Base-by-base conservation (phyloP, 2,797 vertebrate species). In the Pseudomugil gertrudae region DNA sequence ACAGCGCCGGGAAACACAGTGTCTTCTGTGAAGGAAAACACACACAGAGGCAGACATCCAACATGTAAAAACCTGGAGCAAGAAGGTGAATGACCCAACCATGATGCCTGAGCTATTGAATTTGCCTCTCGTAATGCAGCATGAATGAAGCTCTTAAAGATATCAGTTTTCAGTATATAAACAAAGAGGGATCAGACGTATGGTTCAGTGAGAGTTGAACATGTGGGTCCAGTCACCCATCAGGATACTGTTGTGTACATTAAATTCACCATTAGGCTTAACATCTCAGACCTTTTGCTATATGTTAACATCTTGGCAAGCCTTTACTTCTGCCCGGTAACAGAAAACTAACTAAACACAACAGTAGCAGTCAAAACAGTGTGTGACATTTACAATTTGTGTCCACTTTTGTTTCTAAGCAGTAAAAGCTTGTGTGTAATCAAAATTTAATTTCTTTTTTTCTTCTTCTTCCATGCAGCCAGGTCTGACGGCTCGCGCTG, bases 131-230 rank as follows among this genome's bases (percentile, higher is more conserved):
- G 55, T 89, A 86, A 79, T 78, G 81, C 83, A 73, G 90, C 87
- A 92, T 91, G 90, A 92, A 93, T 91, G 86, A 92, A 91, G 64
- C 71, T 83, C 80, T 89, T 90, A 79, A 90, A 90, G 78, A 84
- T 88, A 85, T 93, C 90, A 21, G 73, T 66, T 92, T 90, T 74
- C 87, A 92, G 84, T 89, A 91, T 89, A 90, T 92, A 92, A 92
- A 92, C 86, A 79, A 32, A 66, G 72, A 53, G 58, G 80, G 78
- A 86, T 89, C 64, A 63, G 82, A 81, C 74, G 23, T 68, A 62
- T 47, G 83, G 85, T 90, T 92, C 90, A 90, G 57, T 63, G 1
- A 81, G 84, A 91, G 93, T 92, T 90, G 84, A 92, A 87, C 84
- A 88, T 84, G 86, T 89, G 86, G 86, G 82, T 70, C 80, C 74